These are phyloP conservation scores for Saccostrea echinata DNA, from an alignment of 1,140 invertebrate species.

Conservation along the genomic window DNA sequence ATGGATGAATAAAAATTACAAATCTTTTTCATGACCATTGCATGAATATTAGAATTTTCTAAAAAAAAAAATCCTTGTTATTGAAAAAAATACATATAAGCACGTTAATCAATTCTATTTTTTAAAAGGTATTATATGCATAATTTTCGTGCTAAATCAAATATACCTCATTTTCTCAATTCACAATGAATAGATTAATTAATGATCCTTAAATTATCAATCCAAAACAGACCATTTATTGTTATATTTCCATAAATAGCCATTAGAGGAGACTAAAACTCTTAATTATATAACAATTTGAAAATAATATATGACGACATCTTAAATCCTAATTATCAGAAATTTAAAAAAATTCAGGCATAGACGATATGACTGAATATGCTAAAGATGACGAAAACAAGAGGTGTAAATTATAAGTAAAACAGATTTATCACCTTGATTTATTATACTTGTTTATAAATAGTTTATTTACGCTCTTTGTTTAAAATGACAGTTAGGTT, in stretches of 20 bases:
- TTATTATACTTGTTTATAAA: conserved; percentile 11
- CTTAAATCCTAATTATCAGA: neutral
- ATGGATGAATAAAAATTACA: too few relatives aligned
- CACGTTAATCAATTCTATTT: too few relatives aligned
- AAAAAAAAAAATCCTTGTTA: too few relatives aligned
- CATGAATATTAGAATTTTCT: too few relatives aligned
- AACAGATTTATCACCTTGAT: neutral
- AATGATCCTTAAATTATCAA: too few relatives aligned
- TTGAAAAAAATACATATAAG: too few relatives aligned
- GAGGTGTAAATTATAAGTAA: neutral
- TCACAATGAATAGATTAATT: too few relatives aligned
- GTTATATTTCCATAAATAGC: neutral
- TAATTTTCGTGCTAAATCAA: too few relatives aligned
- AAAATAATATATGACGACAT: neutral
- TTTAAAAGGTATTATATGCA: too few relatives aligned
- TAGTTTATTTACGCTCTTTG: neutral
- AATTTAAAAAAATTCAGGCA: neutral
- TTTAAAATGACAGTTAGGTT: neutral
- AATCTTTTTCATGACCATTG: too few relatives aligned
- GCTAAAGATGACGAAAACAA: neutral
- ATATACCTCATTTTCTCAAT: too few relatives aligned
- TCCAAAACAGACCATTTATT: too few relatives aligned
- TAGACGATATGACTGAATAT: neutral
- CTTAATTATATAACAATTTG: neutral
- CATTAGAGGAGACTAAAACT: neutral